Conservation (phyloP, 2,113 vertebrate species). For the Xiphophorus couchianus region DNA sequence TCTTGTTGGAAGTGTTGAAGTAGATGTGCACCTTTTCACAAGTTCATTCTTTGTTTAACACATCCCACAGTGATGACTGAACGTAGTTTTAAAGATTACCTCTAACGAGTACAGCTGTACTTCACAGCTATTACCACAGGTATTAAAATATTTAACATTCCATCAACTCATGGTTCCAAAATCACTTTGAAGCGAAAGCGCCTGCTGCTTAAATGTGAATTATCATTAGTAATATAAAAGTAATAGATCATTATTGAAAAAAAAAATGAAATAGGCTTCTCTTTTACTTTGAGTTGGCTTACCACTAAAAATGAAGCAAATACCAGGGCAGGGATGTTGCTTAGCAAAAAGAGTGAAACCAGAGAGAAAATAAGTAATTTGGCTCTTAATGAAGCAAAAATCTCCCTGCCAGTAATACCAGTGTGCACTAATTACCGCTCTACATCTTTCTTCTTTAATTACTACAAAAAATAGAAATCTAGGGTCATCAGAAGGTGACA, state of each 20-base stretch:
- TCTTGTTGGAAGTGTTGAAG: not conserved
- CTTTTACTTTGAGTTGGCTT: not conserved
- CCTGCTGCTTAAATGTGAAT: not conserved
- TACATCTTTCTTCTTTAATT: conserved; percentile 5
- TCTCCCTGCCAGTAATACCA: not conserved
- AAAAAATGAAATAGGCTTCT: not conserved
- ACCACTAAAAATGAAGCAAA: not conserved
- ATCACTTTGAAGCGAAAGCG: not conserved
- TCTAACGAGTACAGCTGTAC: not conserved
- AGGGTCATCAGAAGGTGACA: conserved; percentile 1
- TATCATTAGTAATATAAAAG: not conserved
- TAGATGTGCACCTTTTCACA: conserved; percentile 9
- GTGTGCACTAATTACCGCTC: conserved; percentile 3
- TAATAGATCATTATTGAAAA: not conserved
- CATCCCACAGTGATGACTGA: not conserved
- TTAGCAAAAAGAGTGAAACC: not conserved
- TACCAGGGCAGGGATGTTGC: not conserved
- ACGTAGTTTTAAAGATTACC: not conserved
- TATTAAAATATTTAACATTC: not conserved
- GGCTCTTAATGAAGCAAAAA: not conserved
- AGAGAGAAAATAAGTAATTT: not conserved
- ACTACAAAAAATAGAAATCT: conserved; percentile 7
- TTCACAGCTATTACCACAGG: not conserved
- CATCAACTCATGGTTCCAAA: not conserved
- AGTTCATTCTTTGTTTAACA: not conserved